Base-by-base conservation (phyloP, 2,113 vertebrate genomes). In the Corythornis madagascariensis region DNA sequence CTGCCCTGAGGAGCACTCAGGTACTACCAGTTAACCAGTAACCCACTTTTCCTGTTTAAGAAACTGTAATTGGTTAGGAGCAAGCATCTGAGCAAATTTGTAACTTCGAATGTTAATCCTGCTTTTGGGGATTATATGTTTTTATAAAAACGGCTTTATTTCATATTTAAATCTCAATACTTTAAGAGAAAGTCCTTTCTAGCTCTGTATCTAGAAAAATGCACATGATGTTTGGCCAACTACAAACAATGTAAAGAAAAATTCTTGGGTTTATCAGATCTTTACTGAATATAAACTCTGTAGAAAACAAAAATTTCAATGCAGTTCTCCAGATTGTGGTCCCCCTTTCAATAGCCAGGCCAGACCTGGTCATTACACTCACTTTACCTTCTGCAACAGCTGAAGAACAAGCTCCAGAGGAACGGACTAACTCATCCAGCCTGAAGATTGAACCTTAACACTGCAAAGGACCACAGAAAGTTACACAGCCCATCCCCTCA, bases 1-100 rank as follows among this genome's bases (percentile, higher is more conserved):
- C 0, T 19, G 50, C 20, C 31, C 33, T 16, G 47, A 2, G 0
- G 16, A 52, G 13, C 0, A 0, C 52, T 78, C 60, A 40, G n/a
- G 24, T 21, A 13, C 47, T 70, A 42, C 56, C 61, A n/a, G 88
- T 93, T 92, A 94, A 96, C 72, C 76, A 83, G 69, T 71, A 93
- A 96, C 86, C 31, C 61, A 65, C 38, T 65, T 38, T 42, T 55
- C 55, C 88, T 1, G 0, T 38, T 77, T 38, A 12, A 63, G 67
- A 87, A 87, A 84, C 33, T 43, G 8, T 38, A 29, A n/a, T 45
- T 69, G 28, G 28, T 70, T 21, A 77, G 45, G 33, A 50, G 31
- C 31, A 88, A 71, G 35, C 52, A 33, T 15, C 31, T 22, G 38
- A 77, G 60, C 61, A 71, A 67, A 83, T 66, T 12, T 77, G 0